phyloP scores from a whole-genome alignment of 2,113 vertebrate species.

The Shinisaurus crocodilurus region DNA sequence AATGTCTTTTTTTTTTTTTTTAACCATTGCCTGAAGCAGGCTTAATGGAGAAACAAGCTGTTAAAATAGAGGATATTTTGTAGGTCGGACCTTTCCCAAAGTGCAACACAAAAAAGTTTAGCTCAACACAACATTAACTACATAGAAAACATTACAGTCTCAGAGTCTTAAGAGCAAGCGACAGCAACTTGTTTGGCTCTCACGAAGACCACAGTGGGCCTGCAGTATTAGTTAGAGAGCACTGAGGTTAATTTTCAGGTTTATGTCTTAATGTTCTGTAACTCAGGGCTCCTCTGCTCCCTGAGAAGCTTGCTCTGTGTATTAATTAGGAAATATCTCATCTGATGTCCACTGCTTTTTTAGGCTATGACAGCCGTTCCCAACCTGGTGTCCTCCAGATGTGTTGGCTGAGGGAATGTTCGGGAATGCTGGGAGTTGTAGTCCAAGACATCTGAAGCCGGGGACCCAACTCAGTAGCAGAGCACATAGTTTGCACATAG shows the following conservation, averaged over 20 bases:
- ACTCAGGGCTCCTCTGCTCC: background rate
- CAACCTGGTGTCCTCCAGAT: too few relatives aligned
- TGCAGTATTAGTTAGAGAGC: background rate
- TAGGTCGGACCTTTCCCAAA: constrained; percentile 66
- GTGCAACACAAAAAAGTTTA: constrained; percentile 57
- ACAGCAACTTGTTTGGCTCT: background rate
- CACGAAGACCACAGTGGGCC: background rate
- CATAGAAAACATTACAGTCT: background rate
- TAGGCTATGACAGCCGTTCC: too few relatives aligned
- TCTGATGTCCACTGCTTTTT: background rate
- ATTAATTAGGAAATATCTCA: background rate
- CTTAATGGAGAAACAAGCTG: constrained; percentile 74
- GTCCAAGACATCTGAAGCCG: too few relatives aligned
- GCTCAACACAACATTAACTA: constrained; percentile 54
- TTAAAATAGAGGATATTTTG: constrained; percentile 67
- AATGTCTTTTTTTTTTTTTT: constrained; percentile 63
- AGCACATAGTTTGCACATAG: background rate
- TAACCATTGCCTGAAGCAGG: constrained; percentile 56
- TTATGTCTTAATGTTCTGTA: too few relatives aligned
- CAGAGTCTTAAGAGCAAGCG: constrained; percentile 8
- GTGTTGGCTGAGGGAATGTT: too few relatives aligned
- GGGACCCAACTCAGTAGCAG: background rate
- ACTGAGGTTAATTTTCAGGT: too few relatives aligned
- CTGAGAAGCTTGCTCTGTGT: too few relatives aligned
- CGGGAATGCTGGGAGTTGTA: too few relatives aligned